Base-by-base conservation (phyloP, 2,888 invertebrate genomes). In the Campoplex capitator region DNA sequence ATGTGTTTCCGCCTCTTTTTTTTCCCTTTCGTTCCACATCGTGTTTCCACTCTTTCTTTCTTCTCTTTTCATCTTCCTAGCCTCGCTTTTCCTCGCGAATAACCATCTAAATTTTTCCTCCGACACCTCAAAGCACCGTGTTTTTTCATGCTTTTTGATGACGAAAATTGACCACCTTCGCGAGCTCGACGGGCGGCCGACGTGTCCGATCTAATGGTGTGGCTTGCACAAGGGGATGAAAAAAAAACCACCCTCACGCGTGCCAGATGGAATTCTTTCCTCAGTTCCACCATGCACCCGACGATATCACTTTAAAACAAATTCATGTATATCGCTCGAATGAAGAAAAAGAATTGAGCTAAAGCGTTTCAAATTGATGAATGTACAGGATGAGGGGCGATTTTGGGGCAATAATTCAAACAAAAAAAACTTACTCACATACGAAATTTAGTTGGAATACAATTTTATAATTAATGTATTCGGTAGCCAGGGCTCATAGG, bases 1-100 rank as follows among this genome's bases (percentile, higher is more conserved):
- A 94, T 94, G 93, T 94, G 94, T 94, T 94, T 92, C 91, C 91
- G 91, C 81, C 89, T 88, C 85, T 74, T 78, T 73, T 75, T 70
- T 85, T 85, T 68, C 89, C 88, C 88, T 86, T 58, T 80, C 28
- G 58, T 58, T 58, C 28, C 58, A 3, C 32, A 51, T 6, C 51
- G 51, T 18, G 58, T 58, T 58, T 58, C 58, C 58, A 32, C 58
- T 58, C 28, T 58, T 58, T 70, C 68, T 42, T 45, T 70, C 42
- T 16, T 42, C 45, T 42, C 56, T 80, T 70, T 76, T 84, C 70
- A 77, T 58, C 74, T 35, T 48, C 78, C 56, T 54, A 16, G 35
- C 62, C 58, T 81, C 73, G 67, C 71, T 74, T 58, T 74, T 74
- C 48, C 71, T 56, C 65, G 76, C 67, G 65, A 75, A 51, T 71